Evolutionary conservation across 1,140 invertebrate genomes (phyloP).

Genomic region (Drosophila sulfurigaster): DNA sequence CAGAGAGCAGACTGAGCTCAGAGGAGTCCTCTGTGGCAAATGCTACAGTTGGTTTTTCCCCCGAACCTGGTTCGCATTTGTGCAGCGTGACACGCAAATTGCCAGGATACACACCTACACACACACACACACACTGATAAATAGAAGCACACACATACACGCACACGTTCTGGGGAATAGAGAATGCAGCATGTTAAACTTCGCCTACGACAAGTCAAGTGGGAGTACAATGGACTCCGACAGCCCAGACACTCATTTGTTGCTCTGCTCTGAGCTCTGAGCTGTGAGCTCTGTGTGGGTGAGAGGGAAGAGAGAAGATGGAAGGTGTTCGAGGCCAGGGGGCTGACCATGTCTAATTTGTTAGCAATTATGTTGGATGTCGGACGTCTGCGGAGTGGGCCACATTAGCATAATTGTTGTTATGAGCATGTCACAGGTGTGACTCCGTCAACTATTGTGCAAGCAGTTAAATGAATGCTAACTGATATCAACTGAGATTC

Average conservation of each 20-base stretch:
- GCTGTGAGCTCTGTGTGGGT: not conserved
- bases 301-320: not conserved
- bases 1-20: slow-evolving; percentile 2
- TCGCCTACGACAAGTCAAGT: slow-evolving; percentile 49
- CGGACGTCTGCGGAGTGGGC: slow-evolving; percentile 68
- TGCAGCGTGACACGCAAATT: slow-evolving; percentile 76
- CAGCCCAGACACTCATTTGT: slow-evolving; percentile 40
- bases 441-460: slow-evolving; percentile 4
- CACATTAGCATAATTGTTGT: slow-evolving; percentile 79
- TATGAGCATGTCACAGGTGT: slow-evolving; percentile 66
- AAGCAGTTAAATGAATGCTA: slow-evolving; percentile 11
- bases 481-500: slow-evolving; percentile 7
- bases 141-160: slow-evolving; percentile 23
- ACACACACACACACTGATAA: slow-evolving; percentile 51
- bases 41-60: slow-evolving; percentile 67
- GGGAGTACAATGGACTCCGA: slow-evolving; percentile 46
- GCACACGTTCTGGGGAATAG: slow-evolving; percentile 11
- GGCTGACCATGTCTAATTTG: slow-evolving; percentile 75
- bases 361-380: slow-evolving; percentile 76
- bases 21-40: slow-evolving; percentile 33
- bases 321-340: not conserved
- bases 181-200: slow-evolving; percentile 64
- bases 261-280: slow-evolving; percentile 24
- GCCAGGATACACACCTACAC: slow-evolving; percentile 57
- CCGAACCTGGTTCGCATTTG: slow-evolving; percentile 48